Evolutionary conservation across 2,888 invertebrate genomes (phyloP), one percentile per base, ranked within the genome.

Genomic region (Synergus japonicus): DNA sequence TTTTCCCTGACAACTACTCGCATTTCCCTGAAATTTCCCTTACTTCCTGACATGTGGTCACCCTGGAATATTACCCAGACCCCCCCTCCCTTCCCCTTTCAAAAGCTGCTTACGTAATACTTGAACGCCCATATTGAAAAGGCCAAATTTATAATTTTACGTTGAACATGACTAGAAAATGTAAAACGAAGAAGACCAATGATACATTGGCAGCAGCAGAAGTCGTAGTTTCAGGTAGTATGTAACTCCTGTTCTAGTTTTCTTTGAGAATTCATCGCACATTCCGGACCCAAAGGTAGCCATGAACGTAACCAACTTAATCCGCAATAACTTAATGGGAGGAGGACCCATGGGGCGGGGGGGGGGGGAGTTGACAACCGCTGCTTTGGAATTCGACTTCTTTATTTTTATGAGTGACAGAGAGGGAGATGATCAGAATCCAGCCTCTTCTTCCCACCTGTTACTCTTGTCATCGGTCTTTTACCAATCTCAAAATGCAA

Each of bases 331-430:
- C 37, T 73, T 41, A 49, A 37, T 73, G 49, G 73, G 49, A 54
- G 73, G 73, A 54, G 9, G 73, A 15, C 54, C 73, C 49, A 73
- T 73, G 54, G 37, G 73, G 81, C 60, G 76, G 66, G 37, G 76
- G 22, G 67, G 79, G 78, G 82, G 12, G 49, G 84, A 82, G 86
- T 89, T 89, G 90, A 88, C 88, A 89, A 87, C 87, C 90, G 87
- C 90, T 90, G 90, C 87, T 90, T 88, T 88, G 90, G 90, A 90
- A 90, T 90, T 90, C 87, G 87, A 88, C 83, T 88, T 87, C 87
- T 90, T 90, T 88, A 90, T 90, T 90, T 90, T 90, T 89, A 88
- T 84, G 85, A 87, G 88, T 88, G 86, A 85, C 84, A 83, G 76
- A 76, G 79, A 82, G 86, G 87, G 73, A 73, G 29, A 54, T 29